phyloP scores from a whole-genome alignment of 2,113 vertebrate species.

The Scalopus aquaticus region DNA sequence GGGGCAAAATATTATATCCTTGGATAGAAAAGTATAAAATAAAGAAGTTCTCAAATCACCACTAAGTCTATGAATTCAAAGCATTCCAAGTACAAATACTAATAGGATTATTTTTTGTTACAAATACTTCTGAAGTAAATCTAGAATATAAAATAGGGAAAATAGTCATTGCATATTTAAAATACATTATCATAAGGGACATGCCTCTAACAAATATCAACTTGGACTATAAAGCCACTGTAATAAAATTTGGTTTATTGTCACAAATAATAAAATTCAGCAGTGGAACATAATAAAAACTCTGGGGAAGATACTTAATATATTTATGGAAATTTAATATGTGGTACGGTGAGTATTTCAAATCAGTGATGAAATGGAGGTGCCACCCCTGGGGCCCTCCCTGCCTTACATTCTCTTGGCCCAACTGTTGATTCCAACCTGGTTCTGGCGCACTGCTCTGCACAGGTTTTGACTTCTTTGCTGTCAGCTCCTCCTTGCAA shows the following conservation, averaged over 20 bases:
- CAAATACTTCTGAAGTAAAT: neutral
- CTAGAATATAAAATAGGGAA: neutral
- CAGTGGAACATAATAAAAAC: neutral
- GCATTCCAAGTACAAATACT: neutral
- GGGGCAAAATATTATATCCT: neutral
- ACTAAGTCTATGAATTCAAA: neutral
- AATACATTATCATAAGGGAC: neutral
- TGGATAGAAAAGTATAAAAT: neutral
- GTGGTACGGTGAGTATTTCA: neutral
- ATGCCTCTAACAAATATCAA: neutral
- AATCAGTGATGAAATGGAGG: neutral
- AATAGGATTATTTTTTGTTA: neutral
- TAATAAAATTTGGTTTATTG: neutral
- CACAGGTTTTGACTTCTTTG: neutral
- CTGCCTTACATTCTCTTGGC: neutral
- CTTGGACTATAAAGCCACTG: neutral
- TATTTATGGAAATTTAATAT: neutral
- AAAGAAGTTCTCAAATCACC: neutral
- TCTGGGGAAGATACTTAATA: neutral
- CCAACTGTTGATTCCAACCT: neutral
- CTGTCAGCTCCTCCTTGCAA: neutral
- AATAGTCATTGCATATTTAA: neutral
- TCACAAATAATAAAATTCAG: neutral
- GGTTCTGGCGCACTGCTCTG: neutral
- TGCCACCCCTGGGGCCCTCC: accelerated